These are phyloP conservation scores for Aphidoletes aphidimyza DNA, from an alignment of 2,888 invertebrate genomes.

Conservation along the genomic window DNA sequence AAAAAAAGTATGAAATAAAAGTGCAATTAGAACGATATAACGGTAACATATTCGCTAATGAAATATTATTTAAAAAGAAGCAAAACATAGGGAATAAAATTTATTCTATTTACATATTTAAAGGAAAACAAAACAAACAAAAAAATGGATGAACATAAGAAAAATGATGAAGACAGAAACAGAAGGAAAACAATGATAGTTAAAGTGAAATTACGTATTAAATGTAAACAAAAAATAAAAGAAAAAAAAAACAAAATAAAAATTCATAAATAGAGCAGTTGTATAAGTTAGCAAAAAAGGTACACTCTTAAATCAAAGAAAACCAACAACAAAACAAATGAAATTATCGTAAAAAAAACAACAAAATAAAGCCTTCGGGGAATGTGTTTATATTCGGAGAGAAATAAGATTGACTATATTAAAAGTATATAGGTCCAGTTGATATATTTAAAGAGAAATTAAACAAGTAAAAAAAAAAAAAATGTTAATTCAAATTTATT, in stretches of 20 bases:
- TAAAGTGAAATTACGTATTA: slow-evolving; percentile 65
- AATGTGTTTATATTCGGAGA: slow-evolving; percentile 73
- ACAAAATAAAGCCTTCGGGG: slow-evolving; percentile 58
- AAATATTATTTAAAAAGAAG: slow-evolving; percentile 55
- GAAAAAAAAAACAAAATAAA: slow-evolving; percentile 61
- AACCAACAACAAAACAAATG: slow-evolving; percentile 15
- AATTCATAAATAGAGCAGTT: slow-evolving; percentile 55
- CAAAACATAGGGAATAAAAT: slow-evolving; percentile 61
- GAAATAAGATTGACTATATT: slow-evolving; percentile 73
- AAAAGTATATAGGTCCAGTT: slow-evolving; percentile 55
- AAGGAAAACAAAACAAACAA: slow-evolving; percentile 64
- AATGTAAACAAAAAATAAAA: slow-evolving; percentile 67
- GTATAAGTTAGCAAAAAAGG: slow-evolving; percentile 55
- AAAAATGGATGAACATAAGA: slow-evolving; percentile 67
- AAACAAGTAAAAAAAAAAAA: slow-evolving; percentile 55
- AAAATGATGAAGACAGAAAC: slow-evolving; percentile 59
- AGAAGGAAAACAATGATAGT: slow-evolving; percentile 57
- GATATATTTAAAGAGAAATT: slow-evolving; percentile 55
- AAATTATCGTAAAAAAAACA: slow-evolving; percentile 24
- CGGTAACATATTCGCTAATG: slow-evolving; percentile 66
- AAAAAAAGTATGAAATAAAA: slow-evolving; percentile 63
- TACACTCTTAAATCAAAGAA: slow-evolving; percentile 41
- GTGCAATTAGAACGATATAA: slow-evolving; percentile 71
- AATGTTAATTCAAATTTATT: slow-evolving; percentile 64
- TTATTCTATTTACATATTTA: slow-evolving; percentile 70